Base-by-base conservation (phyloP, 2,797 vertebrate species). In the Nannoperca australis region DNA sequence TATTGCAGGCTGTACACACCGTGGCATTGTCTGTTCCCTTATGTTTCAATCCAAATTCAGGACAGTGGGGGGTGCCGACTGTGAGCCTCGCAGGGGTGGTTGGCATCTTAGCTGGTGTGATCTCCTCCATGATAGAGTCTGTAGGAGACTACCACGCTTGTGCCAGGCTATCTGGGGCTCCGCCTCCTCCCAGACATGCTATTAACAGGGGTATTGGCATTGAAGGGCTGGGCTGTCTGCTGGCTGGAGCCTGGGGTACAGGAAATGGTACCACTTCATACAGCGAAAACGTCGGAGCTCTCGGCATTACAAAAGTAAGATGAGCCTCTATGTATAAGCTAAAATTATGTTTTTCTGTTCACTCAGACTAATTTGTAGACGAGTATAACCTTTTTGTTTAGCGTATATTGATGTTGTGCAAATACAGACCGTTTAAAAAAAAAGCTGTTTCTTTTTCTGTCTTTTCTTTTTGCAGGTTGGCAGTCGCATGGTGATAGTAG, bases 141-240 rank as follows among this genome's bases (percentile, higher is more conserved):
- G 94, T 99, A 30, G 98, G 98, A 1, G 98, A 99, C 89, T 99
- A 99, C 82, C 96, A 98, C 0, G 97, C 98, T 36, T 99, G 98
- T 9, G 98, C 98, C 56, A 95, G 97, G 36, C 95, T 99, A 22
- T 96, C 96, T 0, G 97, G 97, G 0, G 97, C 97, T 5, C 98
- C 98, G 0, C 95, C 97, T 0, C 98, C 98, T 0, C 97, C 98
- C 0, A 95, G 93, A 88, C 97, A 99, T 0, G 98, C 97, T 65
- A 94, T 99, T 90, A 98, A 94, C 94, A 95, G 98, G 0, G 98
- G 98, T 0, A 98, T 99, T 3, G 97, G 97, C 11, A 95, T 99
- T 0, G 98, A 99, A 88, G 98, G 98, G 17, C 90, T 99, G 0
- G 98, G 98, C 73, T 98, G 97, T 79, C 95, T 99, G 61, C 88